These are phyloP conservation scores for Arnoldichthys spilopterus DNA, from an alignment of 2,797 vertebrate species.

Conservation along the genomic window DNA sequence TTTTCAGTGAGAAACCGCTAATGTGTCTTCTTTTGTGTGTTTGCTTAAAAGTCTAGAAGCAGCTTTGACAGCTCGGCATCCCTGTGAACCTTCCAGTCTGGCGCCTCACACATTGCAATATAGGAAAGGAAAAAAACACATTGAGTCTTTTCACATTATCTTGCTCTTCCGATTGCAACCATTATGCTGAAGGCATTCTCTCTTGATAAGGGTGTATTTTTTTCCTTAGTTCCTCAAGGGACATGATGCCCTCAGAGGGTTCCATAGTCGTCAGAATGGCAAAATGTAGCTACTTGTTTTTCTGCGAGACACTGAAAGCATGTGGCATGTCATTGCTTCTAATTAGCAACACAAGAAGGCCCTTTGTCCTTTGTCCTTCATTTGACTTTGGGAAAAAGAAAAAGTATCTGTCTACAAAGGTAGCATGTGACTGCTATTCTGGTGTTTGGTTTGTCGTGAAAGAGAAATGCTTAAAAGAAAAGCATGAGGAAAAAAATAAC, in stretches of 20 bases:
- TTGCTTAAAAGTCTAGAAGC: background rate
- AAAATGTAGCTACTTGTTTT: background rate
- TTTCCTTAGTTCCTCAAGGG: background rate
- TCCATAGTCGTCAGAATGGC: background rate
- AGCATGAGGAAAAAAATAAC: background rate
- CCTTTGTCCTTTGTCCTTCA: constrained; percentile 70
- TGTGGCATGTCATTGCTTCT: constrained; percentile 65
- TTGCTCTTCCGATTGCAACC: constrained; percentile 11
- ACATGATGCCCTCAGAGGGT: background rate
- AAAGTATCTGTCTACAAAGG: constrained; percentile 46
- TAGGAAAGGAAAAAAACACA: background rate
- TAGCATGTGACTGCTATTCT: background rate
- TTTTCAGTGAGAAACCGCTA: background rate
- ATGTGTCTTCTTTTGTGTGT: background rate
- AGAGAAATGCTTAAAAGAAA: background rate
- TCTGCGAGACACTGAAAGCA: constrained; percentile 44
- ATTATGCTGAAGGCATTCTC: constrained; percentile 24
- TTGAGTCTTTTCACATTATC: constrained; percentile 24
- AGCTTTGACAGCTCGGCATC: constrained; percentile 5
- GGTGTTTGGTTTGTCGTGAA: background rate
- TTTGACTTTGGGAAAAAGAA: constrained; percentile 74
- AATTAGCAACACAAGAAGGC: constrained; percentile 69
- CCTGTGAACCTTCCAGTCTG: constrained; percentile 15
- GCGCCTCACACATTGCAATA: background rate
- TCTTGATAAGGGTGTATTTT: background rate